Base-by-base conservation (phyloP, 2,113 vertebrate species). In the Columbina picui region DNA sequence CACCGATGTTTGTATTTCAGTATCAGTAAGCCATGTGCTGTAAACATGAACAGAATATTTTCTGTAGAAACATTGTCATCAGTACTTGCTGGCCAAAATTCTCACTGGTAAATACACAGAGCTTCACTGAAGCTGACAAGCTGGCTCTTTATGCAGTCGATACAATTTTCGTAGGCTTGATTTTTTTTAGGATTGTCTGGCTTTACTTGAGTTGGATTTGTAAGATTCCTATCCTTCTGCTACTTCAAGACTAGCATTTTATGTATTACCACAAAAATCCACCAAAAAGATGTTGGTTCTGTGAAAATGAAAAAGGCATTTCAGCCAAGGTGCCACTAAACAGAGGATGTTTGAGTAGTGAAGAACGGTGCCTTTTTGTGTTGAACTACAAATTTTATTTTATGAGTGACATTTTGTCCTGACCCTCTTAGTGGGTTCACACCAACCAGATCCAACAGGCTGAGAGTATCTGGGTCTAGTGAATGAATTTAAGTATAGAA, bases 41-140 rank as follows among this genome's bases (percentile, higher is more conserved):
- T 95, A 90, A 93, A 84, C 22, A 57, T n/a, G 36, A 56, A 34
- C 26, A 92, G 87, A 92, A 57, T 75, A 79, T 70, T 93, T 90
- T 39, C 39, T 49, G n/a, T 78, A 59, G 69, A 86, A 93, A 69
- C 27, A 19, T 27, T 73, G 15, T 74, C 29, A 3, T 53, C 36
- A 70, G 20, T 81, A 50, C 10, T 67, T 75, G 30, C 53, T 93
- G 84, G 49, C 82, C 63, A 75, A 30, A 53, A 76, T 60, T 84
- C 43, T 86, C 43, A 14, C 14, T 84, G 70, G 45, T 91, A 75
- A 60, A 45, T 64, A 39, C 0, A 1, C n/a, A 68, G 47, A 87
- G 68, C 61, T 87, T 79, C 26, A 34, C 70, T 14, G 14, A 86
- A 61, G 45, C 61, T 61, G 67, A 32, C 57, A 88, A 69, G 45